Base-by-base conservation (phyloP, 2,888 invertebrate species). In the Labia minor region DNA sequence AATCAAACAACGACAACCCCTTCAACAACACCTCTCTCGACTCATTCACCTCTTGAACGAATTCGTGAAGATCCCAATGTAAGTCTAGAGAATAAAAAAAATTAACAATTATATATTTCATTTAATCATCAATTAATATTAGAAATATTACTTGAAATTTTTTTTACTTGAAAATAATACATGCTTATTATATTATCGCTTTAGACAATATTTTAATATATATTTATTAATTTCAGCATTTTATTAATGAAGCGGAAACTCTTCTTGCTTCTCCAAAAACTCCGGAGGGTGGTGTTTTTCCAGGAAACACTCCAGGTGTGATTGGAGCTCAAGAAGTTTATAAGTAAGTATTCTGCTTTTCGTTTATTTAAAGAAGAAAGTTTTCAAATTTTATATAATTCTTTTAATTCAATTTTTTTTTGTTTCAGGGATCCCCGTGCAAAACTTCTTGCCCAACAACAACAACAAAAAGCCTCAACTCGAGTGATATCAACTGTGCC, bases 251-350 rank as follows among this genome's bases (percentile, higher is more conserved):
- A 77, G 89, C 91, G 70, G 89, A 90, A 78, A 85, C 82, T 72
- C 82, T 92, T 82, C 79, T 92, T 75, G 86, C 90, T 74, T 87
- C 88, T 73, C 89, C 89, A 67, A 83, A 85, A 71, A 86, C 88
- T 63, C 89, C 90, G 3, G 83, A 84, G 71, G 77, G 75, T 69
- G 77, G 78, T 71, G 75, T 73, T 70, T 80, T 77, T 73, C 75
- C 78, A 70, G 82, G 82, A 72, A 88, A 87, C 74, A 95, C 95
- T 68, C 96, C 95, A 20, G 95, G 95, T 71, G 97, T 98, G 67
- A 95, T 98, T 76, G 98, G 99, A 72, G 92, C 96, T 68, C 97
- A 98, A 81, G 98, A 98, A 81, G 92, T 98, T 66, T 98, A 98
- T 81, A 86, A 87, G 89, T 89, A 75, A 75, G 76, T 73, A 66